Percentiles rank a stretch among this genome's conserved stretches.
Evolutionary conservation across 2,888 invertebrate species (phyloP).

Genomic region (Escarpia spicata): DNA sequence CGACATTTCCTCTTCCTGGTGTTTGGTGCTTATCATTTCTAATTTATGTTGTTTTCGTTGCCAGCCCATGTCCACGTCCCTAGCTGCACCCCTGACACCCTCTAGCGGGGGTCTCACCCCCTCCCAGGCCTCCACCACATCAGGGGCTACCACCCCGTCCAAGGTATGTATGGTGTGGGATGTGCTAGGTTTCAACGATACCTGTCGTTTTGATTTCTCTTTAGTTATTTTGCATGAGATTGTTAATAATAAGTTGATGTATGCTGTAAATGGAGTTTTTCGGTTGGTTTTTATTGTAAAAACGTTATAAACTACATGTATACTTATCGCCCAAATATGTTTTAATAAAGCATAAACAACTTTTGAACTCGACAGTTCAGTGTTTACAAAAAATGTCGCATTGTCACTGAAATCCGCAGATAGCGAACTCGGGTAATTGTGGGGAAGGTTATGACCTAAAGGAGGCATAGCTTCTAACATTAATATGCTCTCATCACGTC

Average conservation of each 20-base stretch:
- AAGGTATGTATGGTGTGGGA: background rate
- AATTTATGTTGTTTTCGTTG: background rate
- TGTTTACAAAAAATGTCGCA: too few relatives aligned
- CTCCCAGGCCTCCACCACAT: conserved; percentile 28
- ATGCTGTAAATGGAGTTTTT: too few relatives aligned
- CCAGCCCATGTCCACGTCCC: background rate
- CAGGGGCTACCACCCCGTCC: background rate
- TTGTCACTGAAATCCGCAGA: too few relatives aligned
- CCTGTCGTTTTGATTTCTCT: background rate
- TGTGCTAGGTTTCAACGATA: background rate
- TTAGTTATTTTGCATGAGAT: background rate
- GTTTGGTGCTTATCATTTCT: background rate
- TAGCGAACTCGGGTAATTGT: too few relatives aligned
- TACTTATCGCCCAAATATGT: too few relatives aligned
- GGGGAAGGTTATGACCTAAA: too few relatives aligned
- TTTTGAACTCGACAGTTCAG: too few relatives aligned
- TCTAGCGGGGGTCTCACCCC: conserved; percentile 23
- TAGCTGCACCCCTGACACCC: background rate
- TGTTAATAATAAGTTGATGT: background rate
- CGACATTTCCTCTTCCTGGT: background rate
- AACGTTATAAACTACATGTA: too few relatives aligned
- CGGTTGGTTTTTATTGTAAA: too few relatives aligned
- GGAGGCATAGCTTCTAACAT: too few relatives aligned
- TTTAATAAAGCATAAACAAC: too few relatives aligned
- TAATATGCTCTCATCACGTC: too few relatives aligned